Conservation (phyloP, 2,888 invertebrate genomes). For the Dioctria linearis region DNA sequence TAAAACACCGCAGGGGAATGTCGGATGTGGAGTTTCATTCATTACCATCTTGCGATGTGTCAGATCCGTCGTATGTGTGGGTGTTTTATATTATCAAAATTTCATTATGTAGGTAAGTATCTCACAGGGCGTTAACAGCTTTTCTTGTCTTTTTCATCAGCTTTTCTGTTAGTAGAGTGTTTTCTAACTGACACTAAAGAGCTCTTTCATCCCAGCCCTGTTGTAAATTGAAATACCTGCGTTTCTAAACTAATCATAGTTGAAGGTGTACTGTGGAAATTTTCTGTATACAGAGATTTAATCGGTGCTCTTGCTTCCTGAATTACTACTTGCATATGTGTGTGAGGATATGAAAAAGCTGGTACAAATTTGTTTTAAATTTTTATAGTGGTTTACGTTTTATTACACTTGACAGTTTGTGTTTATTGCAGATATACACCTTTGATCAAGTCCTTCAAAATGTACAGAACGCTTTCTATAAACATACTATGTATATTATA, state of each 20-base stretch:
- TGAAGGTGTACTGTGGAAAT: constrained; percentile 9
- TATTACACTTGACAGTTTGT: too few relatives aligned
- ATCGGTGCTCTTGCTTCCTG: neutral
- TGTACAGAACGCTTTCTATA: too few relatives aligned
- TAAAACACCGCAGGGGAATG: constrained; percentile 40
- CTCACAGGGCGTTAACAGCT: constrained; percentile 21
- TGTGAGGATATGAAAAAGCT: too few relatives aligned
- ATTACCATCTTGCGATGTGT: constrained; percentile 8
- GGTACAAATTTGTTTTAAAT: too few relatives aligned
- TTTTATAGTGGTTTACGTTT: too few relatives aligned
- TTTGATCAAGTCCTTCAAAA: too few relatives aligned
- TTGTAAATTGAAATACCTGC: constrained; percentile 9
- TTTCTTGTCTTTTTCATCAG: constrained; percentile 44
- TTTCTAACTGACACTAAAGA: constrained; percentile 26
- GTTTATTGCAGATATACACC: too few relatives aligned
- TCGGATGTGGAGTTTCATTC: neutral
- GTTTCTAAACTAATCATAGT: constrained; percentile 34
- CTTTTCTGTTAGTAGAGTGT: constrained; percentile 8
- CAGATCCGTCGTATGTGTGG: constrained; percentile 9
- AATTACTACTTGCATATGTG: too few relatives aligned
- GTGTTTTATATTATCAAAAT: constrained; percentile 32
- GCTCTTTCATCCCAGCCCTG: constrained; percentile 5
- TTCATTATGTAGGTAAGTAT: constrained; percentile 32
- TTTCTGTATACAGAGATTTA: neutral
- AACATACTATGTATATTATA: too few relatives aligned